phyloP scores from a whole-genome alignment of 2,888 invertebrate genomes.

The Anarsia innoxiella region DNA sequence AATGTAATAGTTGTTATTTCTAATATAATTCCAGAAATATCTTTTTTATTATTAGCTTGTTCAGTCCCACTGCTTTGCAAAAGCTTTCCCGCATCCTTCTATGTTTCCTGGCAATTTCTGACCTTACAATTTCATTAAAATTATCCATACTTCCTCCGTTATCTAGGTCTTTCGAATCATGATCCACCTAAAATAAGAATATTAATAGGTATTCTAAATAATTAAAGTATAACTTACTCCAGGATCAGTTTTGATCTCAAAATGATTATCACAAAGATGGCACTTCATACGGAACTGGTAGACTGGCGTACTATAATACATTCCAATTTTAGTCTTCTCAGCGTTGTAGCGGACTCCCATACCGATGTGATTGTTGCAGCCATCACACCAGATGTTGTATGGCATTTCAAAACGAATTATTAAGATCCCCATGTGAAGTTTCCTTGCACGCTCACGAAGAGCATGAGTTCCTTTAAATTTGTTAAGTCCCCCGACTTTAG shows the following conservation, averaged over 20 bases:
- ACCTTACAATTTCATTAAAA: too few species aligned
- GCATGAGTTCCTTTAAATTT: slow-evolving; percentile 97
- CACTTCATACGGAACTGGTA: slow-evolving; percentile 99
- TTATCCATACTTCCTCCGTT: too few species aligned
- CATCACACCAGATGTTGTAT: slow-evolving; percentile 99
- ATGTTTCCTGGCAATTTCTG: too few species aligned
- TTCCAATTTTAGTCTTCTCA: slow-evolving; percentile 94
- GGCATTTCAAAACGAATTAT: slow-evolving; percentile 99
- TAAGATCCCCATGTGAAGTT: slow-evolving; percentile 95
- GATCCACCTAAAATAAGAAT: too few species aligned
- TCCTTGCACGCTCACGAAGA: slow-evolving; percentile 95
- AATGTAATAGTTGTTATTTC: too few species aligned
- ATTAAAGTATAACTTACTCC: slow-evolving; percentile 82
- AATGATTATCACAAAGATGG: slow-evolving; percentile 97
- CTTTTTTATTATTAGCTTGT: too few species aligned
- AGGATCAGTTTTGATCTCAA: slow-evolving; percentile 99
- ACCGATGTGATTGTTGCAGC: slow-evolving; percentile 98
- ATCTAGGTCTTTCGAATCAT: too few species aligned
- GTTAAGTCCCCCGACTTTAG: slow-evolving; percentile 94
- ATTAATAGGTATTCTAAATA: too few species aligned
- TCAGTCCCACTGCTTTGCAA: too few species aligned
- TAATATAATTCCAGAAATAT: too few species aligned
- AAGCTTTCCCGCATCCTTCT: too few species aligned
- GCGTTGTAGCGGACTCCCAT: slow-evolving; percentile 99
- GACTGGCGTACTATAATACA: slow-evolving; percentile 98